Conservation (phyloP, 1,140 invertebrate genomes). For the Plutomurus gul region DNA sequence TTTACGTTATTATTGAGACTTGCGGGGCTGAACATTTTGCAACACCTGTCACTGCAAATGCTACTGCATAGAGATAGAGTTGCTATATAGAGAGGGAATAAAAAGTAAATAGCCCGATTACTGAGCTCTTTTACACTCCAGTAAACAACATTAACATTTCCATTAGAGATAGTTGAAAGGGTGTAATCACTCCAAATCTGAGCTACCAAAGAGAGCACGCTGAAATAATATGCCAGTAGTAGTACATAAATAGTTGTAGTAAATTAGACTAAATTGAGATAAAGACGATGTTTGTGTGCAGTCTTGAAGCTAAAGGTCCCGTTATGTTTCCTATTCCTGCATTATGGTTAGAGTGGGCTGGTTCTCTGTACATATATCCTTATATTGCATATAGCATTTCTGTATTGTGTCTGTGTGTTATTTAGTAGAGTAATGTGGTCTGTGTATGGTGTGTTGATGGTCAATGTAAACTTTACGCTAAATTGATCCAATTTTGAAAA, state of each 20-base stretch:
- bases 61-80: neutral
- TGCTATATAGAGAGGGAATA: neutral
- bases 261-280: neutral
- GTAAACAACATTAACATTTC: constrained; percentile 20
- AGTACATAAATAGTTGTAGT: no score
- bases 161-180: neutral
- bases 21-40: constrained; percentile 14
- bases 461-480: neutral
- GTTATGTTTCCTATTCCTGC: neutral
- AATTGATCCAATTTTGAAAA: neutral
- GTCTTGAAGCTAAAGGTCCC: neutral
- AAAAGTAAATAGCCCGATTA: neutral
- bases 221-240: neutral
- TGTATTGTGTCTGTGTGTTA: no score
- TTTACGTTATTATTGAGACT: no score
- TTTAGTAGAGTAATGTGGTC: neutral
- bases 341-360: neutral
- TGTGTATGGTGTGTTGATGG: neutral
- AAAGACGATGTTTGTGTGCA: neutral
- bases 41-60: no score
- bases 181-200: neutral
- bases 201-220: constrained; percentile 5
- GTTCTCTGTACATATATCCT: no score
- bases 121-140: neutral
- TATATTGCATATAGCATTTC: no score